Conservation (phyloP, 2,888 invertebrate genomes). For the Lasioglossum calceatum region DNA sequence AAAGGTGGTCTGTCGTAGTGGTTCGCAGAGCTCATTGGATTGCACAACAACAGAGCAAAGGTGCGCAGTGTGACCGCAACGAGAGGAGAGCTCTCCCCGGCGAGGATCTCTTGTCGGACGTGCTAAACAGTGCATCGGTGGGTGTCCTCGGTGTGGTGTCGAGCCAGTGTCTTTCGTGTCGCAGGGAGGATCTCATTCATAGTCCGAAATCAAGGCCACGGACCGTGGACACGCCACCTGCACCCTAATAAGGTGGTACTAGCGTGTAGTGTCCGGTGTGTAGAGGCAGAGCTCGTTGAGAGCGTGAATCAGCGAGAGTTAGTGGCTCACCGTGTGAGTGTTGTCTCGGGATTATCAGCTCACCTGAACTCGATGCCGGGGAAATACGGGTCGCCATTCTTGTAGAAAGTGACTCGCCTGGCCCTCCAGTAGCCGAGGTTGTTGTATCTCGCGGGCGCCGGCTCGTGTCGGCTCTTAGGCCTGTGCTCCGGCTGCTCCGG, state of each 20-base stretch:
- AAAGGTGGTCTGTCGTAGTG: not conserved
- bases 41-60: not conserved
- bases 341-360: constrained; percentile 15
- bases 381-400: constrained; percentile 97
- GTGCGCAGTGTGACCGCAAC: not conserved
- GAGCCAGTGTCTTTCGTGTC: constrained; percentile 26
- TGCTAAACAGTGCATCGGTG: not conserved
- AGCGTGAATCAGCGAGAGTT: not conserved
- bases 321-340: not conserved
- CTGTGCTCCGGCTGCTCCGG: constrained; percentile 85
- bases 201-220: constrained; percentile 54
- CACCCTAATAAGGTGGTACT: constrained; percentile 34
- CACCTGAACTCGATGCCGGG: constrained; percentile 93
- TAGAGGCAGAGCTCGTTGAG: not conserved
- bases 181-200: constrained; percentile 57
- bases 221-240: constrained; percentile 59
- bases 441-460: constrained; percentile 87
- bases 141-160: not conserved
- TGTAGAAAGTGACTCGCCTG: constrained; percentile 94
- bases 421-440: constrained; percentile 95
- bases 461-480: constrained; percentile 87
- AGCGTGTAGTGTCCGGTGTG: not conserved
- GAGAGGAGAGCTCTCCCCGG: not conserved
- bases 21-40: not conserved
- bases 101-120: not conserved